These are phyloP conservation scores for Hirudinaria manillensis DNA, from an alignment of 2,888 invertebrate species.

Conservation along the genomic window DNA sequence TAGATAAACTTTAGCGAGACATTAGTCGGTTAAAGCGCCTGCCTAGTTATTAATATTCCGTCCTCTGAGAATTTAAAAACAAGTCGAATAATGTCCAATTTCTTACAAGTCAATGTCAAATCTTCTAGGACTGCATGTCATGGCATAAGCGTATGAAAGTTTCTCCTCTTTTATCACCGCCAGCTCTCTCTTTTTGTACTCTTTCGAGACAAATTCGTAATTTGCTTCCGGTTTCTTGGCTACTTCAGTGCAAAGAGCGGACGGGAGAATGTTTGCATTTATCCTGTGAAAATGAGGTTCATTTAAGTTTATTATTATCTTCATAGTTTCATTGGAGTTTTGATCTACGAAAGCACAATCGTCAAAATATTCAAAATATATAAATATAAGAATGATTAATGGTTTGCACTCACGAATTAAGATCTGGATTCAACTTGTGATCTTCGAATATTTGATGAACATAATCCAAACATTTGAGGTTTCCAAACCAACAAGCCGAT, in stretches of 20 bases:
- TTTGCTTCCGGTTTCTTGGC: background rate
- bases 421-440: slow-evolving; percentile 5
- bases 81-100: too few relatives aligned
- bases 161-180: slow-evolving; percentile 15
- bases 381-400: background rate
- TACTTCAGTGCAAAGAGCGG: slow-evolving; percentile 25
- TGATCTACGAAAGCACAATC: too few relatives aligned
- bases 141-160: background rate
- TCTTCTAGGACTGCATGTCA: slow-evolving; percentile 19
- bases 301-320: too few relatives aligned
- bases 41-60: too few relatives aligned
- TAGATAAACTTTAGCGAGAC: too few relatives aligned
- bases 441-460: background rate
- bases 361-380: background rate
- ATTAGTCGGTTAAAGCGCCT: too few relatives aligned
- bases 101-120: background rate
- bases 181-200: slow-evolving; percentile 15
- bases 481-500: slow-evolving; percentile 12
- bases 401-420: slow-evolving; percentile 10
- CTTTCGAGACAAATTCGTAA: background rate
- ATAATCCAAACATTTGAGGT: slow-evolving; percentile 1
- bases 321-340: too few relatives aligned
- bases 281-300: slow-evolving; percentile 26
- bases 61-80: too few relatives aligned
- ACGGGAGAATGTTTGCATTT: slow-evolving; percentile 28